These are phyloP conservation scores for Nephila pilipes DNA, from an alignment of 1,140 invertebrate genomes.

Conservation along the genomic window DNA sequence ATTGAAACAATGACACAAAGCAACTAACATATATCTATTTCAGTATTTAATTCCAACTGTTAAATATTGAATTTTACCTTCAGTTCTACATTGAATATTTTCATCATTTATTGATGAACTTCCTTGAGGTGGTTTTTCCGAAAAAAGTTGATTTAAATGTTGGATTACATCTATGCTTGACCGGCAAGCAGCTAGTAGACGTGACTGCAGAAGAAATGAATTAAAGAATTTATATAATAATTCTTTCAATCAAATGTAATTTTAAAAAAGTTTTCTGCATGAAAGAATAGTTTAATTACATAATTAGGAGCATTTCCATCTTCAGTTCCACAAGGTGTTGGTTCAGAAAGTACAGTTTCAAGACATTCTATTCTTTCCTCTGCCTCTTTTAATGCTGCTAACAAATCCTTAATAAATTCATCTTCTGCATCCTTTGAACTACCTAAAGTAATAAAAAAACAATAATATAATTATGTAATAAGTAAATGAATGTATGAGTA, in stretches of 20 bases:
- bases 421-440: not conserved
- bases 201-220: constrained; percentile 14
- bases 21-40: too few species aligned
- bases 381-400: constrained; percentile 63
- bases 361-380: constrained; percentile 57
- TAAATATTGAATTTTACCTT: constrained; percentile 63
- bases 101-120: not conserved
- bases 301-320: constrained; percentile 46
- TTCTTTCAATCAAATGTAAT: not conserved
- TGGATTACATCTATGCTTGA: constrained; percentile 75
- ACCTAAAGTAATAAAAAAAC: not conserved
- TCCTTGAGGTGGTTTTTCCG: constrained; percentile 26
- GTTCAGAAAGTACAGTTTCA: constrained; percentile 61
- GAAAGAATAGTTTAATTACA: constrained; percentile 36
- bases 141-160: constrained; percentile 67
- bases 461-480: not conserved
- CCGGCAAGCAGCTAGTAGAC: constrained; percentile 73
- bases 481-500: too few species aligned
- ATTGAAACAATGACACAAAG: too few species aligned
- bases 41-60: too few species aligned
- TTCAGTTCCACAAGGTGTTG: constrained; percentile 63
- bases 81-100: constrained; percentile 31
- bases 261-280: not conserved
- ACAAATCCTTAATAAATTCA: constrained; percentile 59
- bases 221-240: not conserved